These are phyloP conservation scores for Coelinius sp. DNA, from an alignment of 2,888 invertebrate species.

Conservation along the genomic window DNA sequence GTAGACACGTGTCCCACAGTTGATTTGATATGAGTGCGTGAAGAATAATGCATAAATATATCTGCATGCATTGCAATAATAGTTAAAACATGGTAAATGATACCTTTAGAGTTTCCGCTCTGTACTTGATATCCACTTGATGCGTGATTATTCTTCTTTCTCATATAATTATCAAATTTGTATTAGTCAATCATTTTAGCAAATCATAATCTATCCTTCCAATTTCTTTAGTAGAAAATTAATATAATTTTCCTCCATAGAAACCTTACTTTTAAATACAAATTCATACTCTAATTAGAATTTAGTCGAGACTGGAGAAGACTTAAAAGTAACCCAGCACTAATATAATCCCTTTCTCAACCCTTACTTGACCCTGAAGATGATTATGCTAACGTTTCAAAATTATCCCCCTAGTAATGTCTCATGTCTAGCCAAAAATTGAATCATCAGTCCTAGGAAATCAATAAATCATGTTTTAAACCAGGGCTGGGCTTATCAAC, in stretches of 20 bases:
- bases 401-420: not conserved
- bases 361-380: too few species aligned
- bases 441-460: not conserved
- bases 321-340: not conserved
- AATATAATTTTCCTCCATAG: not conserved
- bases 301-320: not conserved
- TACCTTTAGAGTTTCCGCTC: not conserved
- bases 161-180: too few species aligned
- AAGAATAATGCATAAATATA: not conserved
- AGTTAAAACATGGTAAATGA: not conserved
- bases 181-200: too few species aligned
- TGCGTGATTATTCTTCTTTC: too few species aligned
- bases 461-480: not conserved
- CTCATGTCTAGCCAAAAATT: not conserved
- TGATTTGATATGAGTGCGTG: not conserved
- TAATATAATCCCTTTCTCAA: not conserved
- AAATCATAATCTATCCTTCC: too few species aligned
- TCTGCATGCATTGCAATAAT: not conserved
- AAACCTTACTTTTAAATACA: not conserved
- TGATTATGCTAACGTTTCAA: not conserved
- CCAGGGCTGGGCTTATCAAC: too few species aligned
- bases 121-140: too few species aligned
- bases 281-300: not conserved
- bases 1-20: not conserved
- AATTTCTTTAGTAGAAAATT: too few species aligned